Evolutionary conservation across 2,888 invertebrate species (phyloP), one percentile per base, ranked within the genome.

Genomic region (Clunio marinus): DNA sequence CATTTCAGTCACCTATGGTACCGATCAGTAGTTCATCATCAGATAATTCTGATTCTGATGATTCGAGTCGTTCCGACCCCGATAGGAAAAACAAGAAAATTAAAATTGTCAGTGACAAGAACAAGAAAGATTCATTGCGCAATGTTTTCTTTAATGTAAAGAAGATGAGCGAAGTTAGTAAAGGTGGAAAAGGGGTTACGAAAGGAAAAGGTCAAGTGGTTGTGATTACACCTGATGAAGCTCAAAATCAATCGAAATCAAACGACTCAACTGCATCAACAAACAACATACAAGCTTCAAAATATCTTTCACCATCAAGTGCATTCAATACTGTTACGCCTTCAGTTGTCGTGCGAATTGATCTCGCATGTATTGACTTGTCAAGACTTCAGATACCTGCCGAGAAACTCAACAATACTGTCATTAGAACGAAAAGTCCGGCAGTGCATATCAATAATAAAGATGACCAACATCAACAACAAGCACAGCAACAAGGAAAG

Each of bases 171-270:
- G 84, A 86, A 58, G 88, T 88, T 20, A 87, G 87, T 0, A 88
- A 87, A 73, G 87, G 87, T 4, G 86, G 85, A 46, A 86, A 86
- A 66, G 87, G 87, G 15, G 87, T 87, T 1, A 87, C 87, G 1
- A 88, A 86, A 72, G 84, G 84, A 68, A 88, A 88, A 75, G 87
- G 66, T 24, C 66, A 88, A 72, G 88, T 88, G 65, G 85, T 88
- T 66, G 85, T 88, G 68, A 85, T 88, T 70, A 88, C 88, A 72
- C 81, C 81, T 71, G 81, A 82, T 46, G 82, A 82, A 73, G 74
- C 78, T 60, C 74, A 75, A 69, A 70, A 72, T 41, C 70, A 70
- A 71, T 73, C 70, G 70, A 63, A 63, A 63, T 28, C 22, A 27
- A 46, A 28, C 37, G 46, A 63, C 63, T 45, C 45, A 27, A 41